Evolutionary conservation across 2,888 invertebrate genomes (phyloP).

Genomic region (Achlya flavicornis): DNA sequence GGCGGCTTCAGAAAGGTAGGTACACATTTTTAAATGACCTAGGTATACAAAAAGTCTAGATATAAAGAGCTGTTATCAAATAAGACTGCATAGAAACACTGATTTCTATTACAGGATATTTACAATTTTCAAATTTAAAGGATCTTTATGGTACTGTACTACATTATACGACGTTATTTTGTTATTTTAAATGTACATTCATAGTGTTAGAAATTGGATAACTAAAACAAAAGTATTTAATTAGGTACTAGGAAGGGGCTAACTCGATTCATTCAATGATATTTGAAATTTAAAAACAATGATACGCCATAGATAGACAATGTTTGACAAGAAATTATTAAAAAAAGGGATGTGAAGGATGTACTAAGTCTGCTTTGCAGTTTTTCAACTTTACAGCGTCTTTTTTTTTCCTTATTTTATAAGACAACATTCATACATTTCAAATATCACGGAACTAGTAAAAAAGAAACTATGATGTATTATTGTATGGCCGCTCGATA

Average conservation of each 20-base stretch:
- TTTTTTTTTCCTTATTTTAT: neutral
- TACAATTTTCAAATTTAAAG: constrained; percentile 74
- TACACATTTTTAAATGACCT: constrained; percentile 36
- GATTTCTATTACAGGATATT: constrained; percentile 69
- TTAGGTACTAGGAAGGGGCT: constrained; percentile 2
- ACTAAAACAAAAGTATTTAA: neutral
- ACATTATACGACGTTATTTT: constrained; percentile 57
- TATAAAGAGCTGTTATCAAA: constrained; percentile 69
- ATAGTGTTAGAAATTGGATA: constrained; percentile 25
- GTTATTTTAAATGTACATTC: constrained; percentile 37
- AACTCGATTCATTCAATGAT: constrained; percentile 1
- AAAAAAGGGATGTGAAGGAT: neutral
- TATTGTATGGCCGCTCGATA: constrained; percentile 71
- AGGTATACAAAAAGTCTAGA: constrained; percentile 75
- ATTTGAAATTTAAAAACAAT: neutral
- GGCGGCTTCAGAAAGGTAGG: constrained; percentile 39
- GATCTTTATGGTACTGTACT: constrained; percentile 42
- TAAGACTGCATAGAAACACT: constrained; percentile 73
- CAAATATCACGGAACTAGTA: neutral
- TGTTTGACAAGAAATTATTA: neutral
- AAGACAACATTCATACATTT: neutral
- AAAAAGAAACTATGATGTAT: constrained; percentile 36
- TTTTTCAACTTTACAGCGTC: too few species aligned
- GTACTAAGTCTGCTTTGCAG: too few species aligned
- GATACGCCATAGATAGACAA: neutral